Evolutionary conservation across 1,140 invertebrate species (phyloP).

Genomic region (Drosophila elegans): DNA sequence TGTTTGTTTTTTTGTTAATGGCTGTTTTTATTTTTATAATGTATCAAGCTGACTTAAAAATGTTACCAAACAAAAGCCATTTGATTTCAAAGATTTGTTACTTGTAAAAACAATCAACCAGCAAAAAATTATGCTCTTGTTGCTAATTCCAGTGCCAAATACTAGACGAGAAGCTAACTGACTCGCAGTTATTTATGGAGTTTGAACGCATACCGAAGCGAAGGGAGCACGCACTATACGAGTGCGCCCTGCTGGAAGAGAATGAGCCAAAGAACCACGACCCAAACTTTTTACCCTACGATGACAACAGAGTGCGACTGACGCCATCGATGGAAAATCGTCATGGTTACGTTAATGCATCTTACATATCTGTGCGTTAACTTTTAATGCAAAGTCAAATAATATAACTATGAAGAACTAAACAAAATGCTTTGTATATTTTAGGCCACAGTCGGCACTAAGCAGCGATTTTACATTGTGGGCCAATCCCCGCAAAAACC

Average conservation of each 20-base stretch:
- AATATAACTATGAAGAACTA: background rate
- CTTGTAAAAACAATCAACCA: too few species aligned
- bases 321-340: slow-evolving; percentile 92
- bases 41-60: too few species aligned
- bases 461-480: slow-evolving; percentile 93
- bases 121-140: too few species aligned
- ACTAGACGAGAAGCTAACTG: slow-evolving; percentile 92
- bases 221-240: slow-evolving; percentile 86
- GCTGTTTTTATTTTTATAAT: too few species aligned
- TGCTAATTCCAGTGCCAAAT: slow-evolving; percentile 89
- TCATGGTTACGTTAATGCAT: slow-evolving; percentile 95
- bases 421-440: background rate
- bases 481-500: slow-evolving; percentile 89
- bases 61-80: too few species aligned
- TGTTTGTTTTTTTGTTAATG: too few species aligned
- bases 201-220: slow-evolving; percentile 95
- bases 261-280: slow-evolving; percentile 82
- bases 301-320: slow-evolving; percentile 93
- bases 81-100: too few species aligned
- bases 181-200: slow-evolving; percentile 93
- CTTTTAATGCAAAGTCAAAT: accelerated
- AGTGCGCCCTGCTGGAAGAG: slow-evolving; percentile 80
- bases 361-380: slow-evolving; percentile 90
- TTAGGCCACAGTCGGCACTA: slow-evolving; percentile 90
- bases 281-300: slow-evolving; percentile 93